A percentile compares a stretch with the other conserved stretches of the same genome.
Evolutionary conservation across 2,113 vertebrate species (phyloP).

Genomic region (Bufo gargarizans): DNA sequence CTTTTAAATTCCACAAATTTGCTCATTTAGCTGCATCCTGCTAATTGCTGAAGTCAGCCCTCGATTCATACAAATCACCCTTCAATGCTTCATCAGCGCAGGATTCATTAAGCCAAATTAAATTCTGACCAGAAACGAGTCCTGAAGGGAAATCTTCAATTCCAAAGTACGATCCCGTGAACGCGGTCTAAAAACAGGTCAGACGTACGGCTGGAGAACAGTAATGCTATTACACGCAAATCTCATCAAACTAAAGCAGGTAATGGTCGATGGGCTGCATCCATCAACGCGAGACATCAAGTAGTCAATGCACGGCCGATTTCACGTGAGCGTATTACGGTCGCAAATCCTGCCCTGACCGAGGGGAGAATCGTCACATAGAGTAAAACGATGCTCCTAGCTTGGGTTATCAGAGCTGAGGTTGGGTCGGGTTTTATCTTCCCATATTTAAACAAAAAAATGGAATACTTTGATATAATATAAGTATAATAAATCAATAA

Average conservation of each 20-base stretch:
- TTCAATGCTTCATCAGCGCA: slow-evolving; percentile 32
- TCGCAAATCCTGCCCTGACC: not conserved
- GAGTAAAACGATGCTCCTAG: no score
- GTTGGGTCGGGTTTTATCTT: no score
- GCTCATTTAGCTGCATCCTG: slow-evolving; percentile 57
- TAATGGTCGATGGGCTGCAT: not conserved
- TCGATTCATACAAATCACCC: slow-evolving; percentile 14
- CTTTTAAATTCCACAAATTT: slow-evolving; percentile 1
- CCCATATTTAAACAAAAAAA: no score
- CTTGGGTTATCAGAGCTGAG: no score
- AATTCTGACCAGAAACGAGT: slow-evolving; percentile 42
- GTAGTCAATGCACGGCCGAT: not conserved
- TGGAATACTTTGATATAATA: no score
- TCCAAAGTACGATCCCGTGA: not conserved
- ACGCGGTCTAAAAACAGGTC: slow-evolving; percentile 24
- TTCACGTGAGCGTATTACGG: not conserved
- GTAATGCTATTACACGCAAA: slow-evolving; percentile 29
- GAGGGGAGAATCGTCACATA: not conserved
- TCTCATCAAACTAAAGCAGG: not conserved
- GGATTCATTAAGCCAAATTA: slow-evolving; percentile 55
- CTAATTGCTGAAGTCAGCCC: slow-evolving; percentile 59
- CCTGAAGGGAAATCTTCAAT: slow-evolving; percentile 37
- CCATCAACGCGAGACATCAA: not conserved
- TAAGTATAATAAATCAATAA: no score
- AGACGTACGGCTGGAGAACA: not conserved